phyloP scores from a whole-genome alignment of 35 echinoderm and acorn worm species.

The Holothuria glaberrima region DNA sequence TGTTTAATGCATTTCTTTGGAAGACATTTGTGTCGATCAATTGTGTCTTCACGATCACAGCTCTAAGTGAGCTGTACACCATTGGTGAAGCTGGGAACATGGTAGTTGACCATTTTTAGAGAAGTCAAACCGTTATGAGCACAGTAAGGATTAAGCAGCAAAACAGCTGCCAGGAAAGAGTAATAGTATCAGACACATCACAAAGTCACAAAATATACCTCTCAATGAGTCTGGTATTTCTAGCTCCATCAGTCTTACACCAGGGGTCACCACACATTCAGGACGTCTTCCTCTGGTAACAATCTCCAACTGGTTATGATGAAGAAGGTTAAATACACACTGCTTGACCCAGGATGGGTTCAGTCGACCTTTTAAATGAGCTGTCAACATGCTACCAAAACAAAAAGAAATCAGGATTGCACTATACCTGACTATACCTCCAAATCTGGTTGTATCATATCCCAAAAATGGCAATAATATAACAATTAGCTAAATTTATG shows the following conservation, averaged over 20 bases:
- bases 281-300: conserved; percentile 51
- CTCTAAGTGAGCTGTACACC: too few relatives aligned
- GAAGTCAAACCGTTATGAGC: too few relatives aligned
- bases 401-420: background rate
- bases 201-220: conserved; percentile 54
- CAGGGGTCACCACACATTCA: conserved; percentile 72
- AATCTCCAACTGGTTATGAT: conserved; percentile 78
- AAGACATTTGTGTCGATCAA: too few relatives aligned
- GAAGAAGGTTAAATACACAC: conserved; percentile 72
- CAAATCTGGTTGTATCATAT: too few relatives aligned
- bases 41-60: too few relatives aligned
- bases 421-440: too few relatives aligned
- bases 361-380: conserved; percentile 70
- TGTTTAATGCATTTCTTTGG: too few relatives aligned
- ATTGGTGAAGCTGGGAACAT: background rate
- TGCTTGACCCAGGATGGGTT: conserved; percentile 95
- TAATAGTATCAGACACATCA: background rate
- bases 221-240: conserved; percentile 95
- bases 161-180: too few relatives aligned
- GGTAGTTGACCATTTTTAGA: background rate
- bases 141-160: too few relatives aligned
- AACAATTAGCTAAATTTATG: too few relatives aligned
- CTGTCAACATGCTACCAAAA: conserved; percentile 69
- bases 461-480: too few relatives aligned
- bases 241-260: conserved; percentile 91